phyloP scores from a whole-genome alignment of 2,888 invertebrate species.

The Latheticus oryzae region DNA sequence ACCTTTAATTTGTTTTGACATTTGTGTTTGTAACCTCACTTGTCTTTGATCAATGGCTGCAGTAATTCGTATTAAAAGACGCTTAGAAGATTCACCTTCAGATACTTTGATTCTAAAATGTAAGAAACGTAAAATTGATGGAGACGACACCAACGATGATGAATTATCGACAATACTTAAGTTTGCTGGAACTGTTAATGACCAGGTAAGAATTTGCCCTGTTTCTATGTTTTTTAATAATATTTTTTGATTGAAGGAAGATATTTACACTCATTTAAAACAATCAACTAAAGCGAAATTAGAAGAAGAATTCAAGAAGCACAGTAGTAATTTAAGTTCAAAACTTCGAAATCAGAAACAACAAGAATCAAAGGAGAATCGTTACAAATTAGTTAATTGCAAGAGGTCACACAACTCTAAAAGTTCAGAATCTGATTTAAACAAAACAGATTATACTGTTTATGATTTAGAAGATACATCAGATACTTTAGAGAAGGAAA shows the following conservation, averaged over 20 bases:
- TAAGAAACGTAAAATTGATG: slow-evolving; percentile 74
- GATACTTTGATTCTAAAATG: slow-evolving; percentile 78
- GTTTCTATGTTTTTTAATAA: slow-evolving; percentile 8
- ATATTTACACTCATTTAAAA: slow-evolving; percentile 65
- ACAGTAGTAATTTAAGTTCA: slow-evolving; percentile 63
- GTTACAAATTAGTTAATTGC: slow-evolving; percentile 72
- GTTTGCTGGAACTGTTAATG: slow-evolving; percentile 78
- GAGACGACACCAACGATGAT: slow-evolving; percentile 59
- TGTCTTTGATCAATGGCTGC: too few species aligned
- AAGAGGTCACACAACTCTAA: slow-evolving; percentile 64
- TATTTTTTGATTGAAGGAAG: slow-evolving; percentile 61
- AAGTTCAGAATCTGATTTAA: slow-evolving; percentile 47
- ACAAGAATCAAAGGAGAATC: slow-evolving; percentile 66
- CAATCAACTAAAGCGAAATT: slow-evolving; percentile 67
- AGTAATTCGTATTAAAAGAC: slow-evolving; percentile 79
- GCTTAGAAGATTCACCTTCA: slow-evolving; percentile 77
- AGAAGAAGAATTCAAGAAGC: slow-evolving; percentile 67
- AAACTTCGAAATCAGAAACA: slow-evolving; percentile 66
- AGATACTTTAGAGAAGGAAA: slow-evolving; percentile 48
- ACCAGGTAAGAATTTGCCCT: slow-evolving; percentile 68
- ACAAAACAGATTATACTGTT: slow-evolving; percentile 65
- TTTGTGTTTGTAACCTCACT: too few species aligned
- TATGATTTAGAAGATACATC: slow-evolving; percentile 73
- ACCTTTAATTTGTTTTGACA: too few species aligned
- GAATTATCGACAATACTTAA: slow-evolving; percentile 74